Conservation (phyloP, 2,888 invertebrate species). For the Acrobasis consociella region DNA sequence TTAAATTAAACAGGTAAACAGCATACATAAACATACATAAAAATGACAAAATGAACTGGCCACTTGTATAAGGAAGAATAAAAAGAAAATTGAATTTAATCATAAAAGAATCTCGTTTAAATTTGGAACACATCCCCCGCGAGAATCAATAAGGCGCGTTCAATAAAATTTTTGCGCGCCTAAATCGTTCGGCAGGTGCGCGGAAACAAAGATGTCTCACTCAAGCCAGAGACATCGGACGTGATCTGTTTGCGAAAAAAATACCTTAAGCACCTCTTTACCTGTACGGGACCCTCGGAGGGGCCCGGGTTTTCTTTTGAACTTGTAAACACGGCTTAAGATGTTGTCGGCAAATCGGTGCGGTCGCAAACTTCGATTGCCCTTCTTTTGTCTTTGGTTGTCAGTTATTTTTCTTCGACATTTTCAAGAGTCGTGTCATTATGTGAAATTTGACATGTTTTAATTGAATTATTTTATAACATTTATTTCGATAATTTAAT, state of each 20-base stretch:
- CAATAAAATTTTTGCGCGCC: slow-evolving; percentile 60
- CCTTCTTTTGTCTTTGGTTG: slow-evolving; percentile 54
- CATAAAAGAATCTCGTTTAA: slow-evolving; percentile 29
- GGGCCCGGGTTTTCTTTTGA: slow-evolving; percentile 57
- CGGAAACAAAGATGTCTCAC: slow-evolving; percentile 75
- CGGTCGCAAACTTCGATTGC: slow-evolving; percentile 63
- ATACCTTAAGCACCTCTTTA: slow-evolving; percentile 70
- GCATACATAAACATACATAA: background rate
- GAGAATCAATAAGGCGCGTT: slow-evolving; percentile 67
- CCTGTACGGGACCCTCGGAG: slow-evolving; percentile 54
- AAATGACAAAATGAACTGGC: background rate
- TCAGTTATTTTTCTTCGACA: slow-evolving; percentile 39
- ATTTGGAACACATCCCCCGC: slow-evolving; percentile 35
- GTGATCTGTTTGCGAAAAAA: slow-evolving; percentile 81
- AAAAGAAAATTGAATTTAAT: slow-evolving; percentile 15
- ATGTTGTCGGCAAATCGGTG: slow-evolving; percentile 62
- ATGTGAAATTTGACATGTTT: too few relatives aligned
- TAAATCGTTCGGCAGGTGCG: slow-evolving; percentile 59
- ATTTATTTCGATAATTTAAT: too few relatives aligned
- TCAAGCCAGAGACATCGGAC: slow-evolving; percentile 69
- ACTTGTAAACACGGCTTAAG: slow-evolving; percentile 73
- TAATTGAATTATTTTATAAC: too few relatives aligned
- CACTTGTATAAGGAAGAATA: slow-evolving; percentile 1
- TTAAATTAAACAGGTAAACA: too few relatives aligned
- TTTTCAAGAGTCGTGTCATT: slow-evolving; percentile 25